Base-by-base conservation (phyloP, 2,113 vertebrate genomes). In the Chrysochloris asiatica region DNA sequence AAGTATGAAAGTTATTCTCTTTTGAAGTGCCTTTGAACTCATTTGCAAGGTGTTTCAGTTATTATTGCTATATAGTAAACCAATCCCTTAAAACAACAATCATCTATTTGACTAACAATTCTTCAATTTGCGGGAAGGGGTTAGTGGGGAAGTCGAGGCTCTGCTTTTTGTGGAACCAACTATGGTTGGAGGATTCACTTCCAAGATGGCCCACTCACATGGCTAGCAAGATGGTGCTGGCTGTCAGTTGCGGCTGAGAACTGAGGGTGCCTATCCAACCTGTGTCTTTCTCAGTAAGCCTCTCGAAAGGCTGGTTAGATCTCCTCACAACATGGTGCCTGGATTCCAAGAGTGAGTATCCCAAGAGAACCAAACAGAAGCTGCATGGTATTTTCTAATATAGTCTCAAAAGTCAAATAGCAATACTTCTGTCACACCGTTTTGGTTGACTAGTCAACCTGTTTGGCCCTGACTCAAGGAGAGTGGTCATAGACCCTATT, bases 1-100 rank as follows among this genome's bases (percentile, higher is more conserved):
- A 26, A n/a, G 63, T 65, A 56, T 77, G 67, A 81, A 72, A 89
- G 50, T 79, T 63, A 83, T 41, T 85, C 61, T 93, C 36, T n/a
- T 24, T 72, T 78, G 65, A 82, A 90, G 54, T 47, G 76, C 8
- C 56, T 90, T 71, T 86, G 50, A 56, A 69, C 16, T 26, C 33
- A 41, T 79, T 61, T 56, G 36, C 43, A 8, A 41, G n/a, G 4
- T 38, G 56, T 63, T 87, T 28, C 63, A 43, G 16, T 50, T 65
- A 33, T 52, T 84, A 88, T 80, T 54, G 59, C 56, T 84, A 69
- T 36, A 2, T 17, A 45, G 30, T 30, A 71, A 88, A 52, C 36
- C 33, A 61, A 11, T 33, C 14, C 14, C 61, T 33, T 13, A 63
- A 63, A 63, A 30, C 7, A 9, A 63, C 6, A 43, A 22, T 22